Percentiles rank a stretch among this genome's conserved stretches.
These are phyloP conservation scores for Apodemus sylvaticus DNA, from an alignment of 2,113 vertebrate species.

Conservation along the genomic window DNA sequence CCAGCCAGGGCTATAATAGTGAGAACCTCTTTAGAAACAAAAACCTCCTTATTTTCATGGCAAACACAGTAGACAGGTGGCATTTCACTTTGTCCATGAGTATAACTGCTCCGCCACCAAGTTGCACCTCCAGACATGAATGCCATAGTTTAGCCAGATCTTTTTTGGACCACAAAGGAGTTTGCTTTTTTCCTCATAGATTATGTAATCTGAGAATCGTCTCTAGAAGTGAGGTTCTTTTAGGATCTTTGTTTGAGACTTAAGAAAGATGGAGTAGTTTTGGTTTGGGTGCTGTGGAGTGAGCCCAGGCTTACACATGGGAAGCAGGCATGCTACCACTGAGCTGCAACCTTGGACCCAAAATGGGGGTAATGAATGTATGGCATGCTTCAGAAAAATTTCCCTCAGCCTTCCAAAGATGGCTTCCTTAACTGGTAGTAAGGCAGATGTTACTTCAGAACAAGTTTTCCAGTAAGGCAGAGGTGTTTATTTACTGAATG, in stretches of 20 bases:
- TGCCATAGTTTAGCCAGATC: background rate
- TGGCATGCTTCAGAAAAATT: background rate
- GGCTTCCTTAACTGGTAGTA: background rate
- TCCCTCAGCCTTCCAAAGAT: background rate
- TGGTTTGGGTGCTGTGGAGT: background rate
- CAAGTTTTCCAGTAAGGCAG: background rate
- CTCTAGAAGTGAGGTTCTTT: background rate
- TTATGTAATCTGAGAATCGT: conserved; percentile 22
- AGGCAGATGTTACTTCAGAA: background rate
- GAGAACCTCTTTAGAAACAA: background rate
- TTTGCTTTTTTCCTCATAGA: conserved; percentile 8
- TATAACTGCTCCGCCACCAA: background rate
- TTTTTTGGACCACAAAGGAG: background rate
- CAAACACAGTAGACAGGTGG: background rate
- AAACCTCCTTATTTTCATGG: background rate
- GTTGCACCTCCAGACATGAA: background rate
- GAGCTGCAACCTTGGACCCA: background rate
- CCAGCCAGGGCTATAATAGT: background rate
- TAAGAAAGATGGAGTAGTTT: background rate
- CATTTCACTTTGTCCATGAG: background rate
- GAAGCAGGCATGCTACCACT: background rate
- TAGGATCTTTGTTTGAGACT: background rate
- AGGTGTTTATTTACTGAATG: conserved; percentile 27
- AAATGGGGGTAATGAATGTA: background rate
- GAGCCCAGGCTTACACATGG: background rate